Conservation (phyloP, 2,888 invertebrate species). For the Volucella zonaria region DNA sequence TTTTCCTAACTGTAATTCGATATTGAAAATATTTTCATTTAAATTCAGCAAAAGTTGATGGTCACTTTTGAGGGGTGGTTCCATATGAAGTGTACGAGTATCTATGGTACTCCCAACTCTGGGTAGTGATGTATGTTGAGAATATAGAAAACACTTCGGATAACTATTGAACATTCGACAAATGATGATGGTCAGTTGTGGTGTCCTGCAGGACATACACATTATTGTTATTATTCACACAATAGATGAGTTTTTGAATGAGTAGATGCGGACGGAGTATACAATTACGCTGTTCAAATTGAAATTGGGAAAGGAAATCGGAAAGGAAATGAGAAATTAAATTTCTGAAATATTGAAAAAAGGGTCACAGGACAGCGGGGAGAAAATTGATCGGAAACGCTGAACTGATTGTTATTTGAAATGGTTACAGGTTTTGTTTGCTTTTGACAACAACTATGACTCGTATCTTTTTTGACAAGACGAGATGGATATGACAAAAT, state of each 20-base stretch:
- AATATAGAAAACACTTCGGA: conserved; percentile 39
- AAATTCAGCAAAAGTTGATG: conserved; percentile 42
- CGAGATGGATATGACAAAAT: not conserved
- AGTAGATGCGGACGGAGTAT: not conserved
- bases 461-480: not conserved
- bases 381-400: not conserved
- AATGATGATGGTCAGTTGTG: conserved; percentile 42
- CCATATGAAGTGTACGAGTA: no score
- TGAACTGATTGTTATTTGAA: no score
- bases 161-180: conserved; percentile 43
- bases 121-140: conserved; percentile 13
- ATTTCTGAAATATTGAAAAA: conserved; percentile 37
- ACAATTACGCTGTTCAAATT: conserved; percentile 20
- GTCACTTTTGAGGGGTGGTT: not conserved
- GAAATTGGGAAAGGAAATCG: not conserved
- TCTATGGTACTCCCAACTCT: not conserved
- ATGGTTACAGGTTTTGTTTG: no score
- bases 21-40: conserved; percentile 67
- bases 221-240: conserved; percentile 31
- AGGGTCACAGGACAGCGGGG: not conserved
- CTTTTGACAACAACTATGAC: no score
- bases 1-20: conserved; percentile 55
- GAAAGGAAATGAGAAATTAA: conserved; percentile 51
- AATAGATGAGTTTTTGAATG: conserved; percentile 38
- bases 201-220: not conserved